Base-by-base conservation (phyloP, 2,888 invertebrate species). In the Dynastes hyllus region DNA sequence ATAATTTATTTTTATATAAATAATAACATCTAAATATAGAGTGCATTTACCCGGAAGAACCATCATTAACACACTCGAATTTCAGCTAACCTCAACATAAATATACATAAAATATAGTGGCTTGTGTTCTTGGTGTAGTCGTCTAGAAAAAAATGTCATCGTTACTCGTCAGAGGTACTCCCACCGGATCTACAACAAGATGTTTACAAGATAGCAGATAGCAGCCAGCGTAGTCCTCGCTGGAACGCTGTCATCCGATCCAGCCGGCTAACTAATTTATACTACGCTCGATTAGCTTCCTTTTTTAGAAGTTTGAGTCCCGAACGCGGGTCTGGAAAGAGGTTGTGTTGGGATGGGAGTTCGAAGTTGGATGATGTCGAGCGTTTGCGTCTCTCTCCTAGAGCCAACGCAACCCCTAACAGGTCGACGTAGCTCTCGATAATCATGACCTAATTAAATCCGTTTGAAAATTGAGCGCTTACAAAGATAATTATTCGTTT, bases 101-200 rank as follows among this genome's bases (percentile, higher is more conserved):
- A 78, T 76, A 79, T 79, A 81, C 81, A 83, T 83, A 83, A 83
- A 83, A 84, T 84, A 83, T 82, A 80, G 80, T 79, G 8, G 2
- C 45, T 11, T 80, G 81, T 79, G 79, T 82, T 81, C 79, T 82
- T 79, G 81, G 11, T 82, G 82, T 82, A 83, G 84, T 83, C 84
- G 83, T 83, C 83, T 84, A 82, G 82, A 45, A 45, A 84, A 83
- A 83, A 83, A 83, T 82, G 83, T 84, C 83, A 82, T 82, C 82
- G 82, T 83, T 81, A 78, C 81, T 78, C 32, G 67, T 75, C 76
- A 53, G 75, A 6, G n/a, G 16, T 55, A 55, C 81, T 82, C 81
- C 81, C 81, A 75, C 78, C 77, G 80, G 82, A 81, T 82, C 79
- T 77, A 58, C 75, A 80, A 83, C 83, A 82, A 83, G 83, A 84